Base-by-base conservation (phyloP, 2,113 vertebrate species). In the Limnothrissa miodon region DNA sequence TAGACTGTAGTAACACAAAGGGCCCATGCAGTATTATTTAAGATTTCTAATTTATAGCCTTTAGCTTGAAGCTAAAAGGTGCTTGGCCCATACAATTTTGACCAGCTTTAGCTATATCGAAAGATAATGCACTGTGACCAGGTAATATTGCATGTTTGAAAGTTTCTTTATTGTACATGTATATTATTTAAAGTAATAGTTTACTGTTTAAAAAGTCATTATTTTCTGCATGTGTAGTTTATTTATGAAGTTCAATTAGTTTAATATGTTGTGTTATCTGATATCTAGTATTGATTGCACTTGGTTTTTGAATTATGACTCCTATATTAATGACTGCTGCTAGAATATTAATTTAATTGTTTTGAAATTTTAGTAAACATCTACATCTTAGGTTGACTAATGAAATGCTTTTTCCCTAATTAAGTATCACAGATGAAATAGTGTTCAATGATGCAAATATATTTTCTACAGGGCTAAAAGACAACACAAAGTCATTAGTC, bases 381-480 rank as follows among this genome's bases (percentile, higher is more conserved):
- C 25, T 74, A 74, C 10, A 74, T 74, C 10, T 74, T 74, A 74
- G 66, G 2, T 15, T 17, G 13, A 74, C 29, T 39, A 15, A 74
- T 74, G 5, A 74, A 39, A 74, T 36, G 66, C 66, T 36, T 74
- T 74, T 36, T 39, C 10, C 25, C 15, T 74, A 8, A 33, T 74
- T 29, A 74, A 13, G 66, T 17, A 74, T 36, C 66, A 74, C 66
- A 74, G 33, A 74, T 74, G 33, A 56, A 74, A 74, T 74, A 74
- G 66, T 33, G 36, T 74, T 74, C 25, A 33, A 33, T 74, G 11
- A 74, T 29, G 29, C 25, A 39, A 15, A 74, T 36, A 74, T 33
- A 74, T 74, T 74, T 74, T 74, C 66, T 74, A 74, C 66, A 36
- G 66, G 66, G 33, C 29, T 74, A 11, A 74, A 29, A 74, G 66